Conservation (phyloP, 2,888 invertebrate genomes). For the Nemotelus pantherinus region DNA sequence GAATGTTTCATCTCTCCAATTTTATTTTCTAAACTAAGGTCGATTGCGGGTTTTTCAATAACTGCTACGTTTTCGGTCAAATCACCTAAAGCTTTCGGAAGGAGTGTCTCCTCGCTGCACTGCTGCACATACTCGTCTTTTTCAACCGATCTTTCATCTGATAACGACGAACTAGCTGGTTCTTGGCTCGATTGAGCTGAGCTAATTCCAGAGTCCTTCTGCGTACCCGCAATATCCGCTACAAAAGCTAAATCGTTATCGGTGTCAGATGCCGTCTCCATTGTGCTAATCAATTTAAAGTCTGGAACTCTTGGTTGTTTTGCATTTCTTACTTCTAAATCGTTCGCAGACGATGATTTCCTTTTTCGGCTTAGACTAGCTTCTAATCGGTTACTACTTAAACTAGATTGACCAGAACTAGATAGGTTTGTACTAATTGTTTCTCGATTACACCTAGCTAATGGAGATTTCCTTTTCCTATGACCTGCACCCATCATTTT, state of each 20-base stretch:
- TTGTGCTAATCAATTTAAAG: conserved; percentile 24
- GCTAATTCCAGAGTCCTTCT: conserved; percentile 56
- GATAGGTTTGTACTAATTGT: conserved; percentile 46
- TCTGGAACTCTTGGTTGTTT: background rate
- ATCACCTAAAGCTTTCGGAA: conserved; percentile 49
- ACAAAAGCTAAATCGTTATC: conserved; percentile 1
- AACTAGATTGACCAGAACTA: conserved; percentile 46
- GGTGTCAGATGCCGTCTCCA: conserved; percentile 44
- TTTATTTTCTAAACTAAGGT: background rate
- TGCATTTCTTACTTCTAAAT: background rate
- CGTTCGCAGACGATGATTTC: conserved; percentile 13
- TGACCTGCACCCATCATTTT: conserved; percentile 10
- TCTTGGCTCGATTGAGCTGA: conserved; percentile 56
- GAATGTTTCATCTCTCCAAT: conserved; percentile 4
- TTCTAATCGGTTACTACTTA: conserved; percentile 43
- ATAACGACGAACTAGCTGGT: conserved; percentile 23
- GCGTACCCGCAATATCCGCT: conserved; percentile 37
- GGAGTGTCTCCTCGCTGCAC: conserved; percentile 49
- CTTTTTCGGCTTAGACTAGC: conserved; percentile 44
- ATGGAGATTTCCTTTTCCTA: conserved; percentile 38
- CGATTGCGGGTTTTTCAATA: background rate
- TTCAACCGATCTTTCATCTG: conserved; percentile 45
- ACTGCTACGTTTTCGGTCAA: conserved; percentile 26
- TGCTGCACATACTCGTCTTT: conserved; percentile 41
- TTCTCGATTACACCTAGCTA: conserved; percentile 32